These are phyloP conservation scores for Yponomeuta sedellus DNA, from an alignment of 2,888 invertebrate genomes.

Conservation along the genomic window DNA sequence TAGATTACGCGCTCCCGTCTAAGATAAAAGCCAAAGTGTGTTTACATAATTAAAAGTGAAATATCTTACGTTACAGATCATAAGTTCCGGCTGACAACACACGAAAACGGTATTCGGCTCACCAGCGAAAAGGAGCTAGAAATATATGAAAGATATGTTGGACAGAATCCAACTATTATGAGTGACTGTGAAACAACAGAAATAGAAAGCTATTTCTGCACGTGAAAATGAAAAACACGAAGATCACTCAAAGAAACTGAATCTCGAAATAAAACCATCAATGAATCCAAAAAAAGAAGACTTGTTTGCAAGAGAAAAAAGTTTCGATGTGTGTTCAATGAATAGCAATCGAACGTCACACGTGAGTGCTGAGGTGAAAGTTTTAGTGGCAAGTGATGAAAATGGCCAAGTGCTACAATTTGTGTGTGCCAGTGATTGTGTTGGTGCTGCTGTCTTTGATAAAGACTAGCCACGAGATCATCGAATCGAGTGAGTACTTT, in stretches of 20 bases:
- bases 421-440: slow-evolving; percentile 41
- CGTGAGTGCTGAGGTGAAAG: slow-evolving; percentile 33
- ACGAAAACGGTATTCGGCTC: slow-evolving; percentile 25
- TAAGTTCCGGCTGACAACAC: slow-evolving; percentile 35
- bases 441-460: slow-evolving; percentile 45
- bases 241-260: slow-evolving; percentile 22
- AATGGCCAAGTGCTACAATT: slow-evolving; percentile 48
- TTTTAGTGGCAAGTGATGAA: slow-evolving; percentile 30
- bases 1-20: not conserved
- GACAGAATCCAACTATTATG: slow-evolving; percentile 41
- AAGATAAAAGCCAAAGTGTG: slow-evolving; percentile 23
- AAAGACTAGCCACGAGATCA: slow-evolving; percentile 52
- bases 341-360: slow-evolving; percentile 22
- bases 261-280: slow-evolving; percentile 31
- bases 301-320: slow-evolving; percentile 23
- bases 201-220: slow-evolving; percentile 24
- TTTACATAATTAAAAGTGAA: slow-evolving; percentile 36
- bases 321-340: slow-evolving; percentile 22
- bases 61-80: slow-evolving; percentile 48
- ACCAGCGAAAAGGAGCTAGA: slow-evolving; percentile 5
- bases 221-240: slow-evolving; percentile 17
- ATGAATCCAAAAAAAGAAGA: slow-evolving; percentile 41
- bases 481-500: slow-evolving; percentile 65
- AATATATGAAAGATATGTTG: slow-evolving; percentile 35
- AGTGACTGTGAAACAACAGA: slow-evolving; percentile 30